These are phyloP conservation scores for Lepisosteus oculatus DNA, from an alignment of 2,113 vertebrate genomes.

Conservation along the genomic window DNA sequence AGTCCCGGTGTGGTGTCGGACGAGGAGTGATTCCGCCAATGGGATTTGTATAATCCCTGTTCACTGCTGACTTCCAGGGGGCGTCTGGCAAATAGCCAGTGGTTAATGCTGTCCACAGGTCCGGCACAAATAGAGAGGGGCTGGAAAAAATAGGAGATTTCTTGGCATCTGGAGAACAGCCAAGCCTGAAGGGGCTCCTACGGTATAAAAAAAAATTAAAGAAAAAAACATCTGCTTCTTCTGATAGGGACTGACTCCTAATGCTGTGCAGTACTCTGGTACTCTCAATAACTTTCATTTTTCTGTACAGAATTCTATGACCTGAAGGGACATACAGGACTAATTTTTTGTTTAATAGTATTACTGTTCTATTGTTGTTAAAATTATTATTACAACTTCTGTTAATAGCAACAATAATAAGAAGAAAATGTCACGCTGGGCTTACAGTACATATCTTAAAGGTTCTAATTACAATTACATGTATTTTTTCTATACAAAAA, in stretches of 20 bases:
- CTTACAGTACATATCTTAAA: too few relatives aligned
- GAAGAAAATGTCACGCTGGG: too few relatives aligned
- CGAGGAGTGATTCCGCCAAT: constrained; percentile 44
- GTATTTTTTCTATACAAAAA: too few relatives aligned
- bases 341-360: too few relatives aligned
- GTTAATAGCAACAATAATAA: too few relatives aligned
- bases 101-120: constrained; percentile 53
- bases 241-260: neutral
- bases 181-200: constrained; percentile 42
- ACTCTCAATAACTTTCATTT: too few relatives aligned
- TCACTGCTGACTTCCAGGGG: constrained; percentile 34
- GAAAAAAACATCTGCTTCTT: constrained; percentile 24
- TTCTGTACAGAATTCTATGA: too few relatives aligned
- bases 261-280: neutral
- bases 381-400: too few relatives aligned
- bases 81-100: constrained; percentile 49
- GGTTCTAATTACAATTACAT: too few relatives aligned
- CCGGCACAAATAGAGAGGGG: constrained; percentile 47
- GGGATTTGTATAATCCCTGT: constrained; percentile 62
- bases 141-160: constrained; percentile 35
- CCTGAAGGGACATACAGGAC: too few relatives aligned
- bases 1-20: constrained; percentile 42
- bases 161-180: constrained; percentile 40
- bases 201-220: constrained; percentile 29
- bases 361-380: too few relatives aligned